These are phyloP conservation scores for Coranthus polyacanthus DNA, from an alignment of 2,797 vertebrate species.

Conservation along the genomic window DNA sequence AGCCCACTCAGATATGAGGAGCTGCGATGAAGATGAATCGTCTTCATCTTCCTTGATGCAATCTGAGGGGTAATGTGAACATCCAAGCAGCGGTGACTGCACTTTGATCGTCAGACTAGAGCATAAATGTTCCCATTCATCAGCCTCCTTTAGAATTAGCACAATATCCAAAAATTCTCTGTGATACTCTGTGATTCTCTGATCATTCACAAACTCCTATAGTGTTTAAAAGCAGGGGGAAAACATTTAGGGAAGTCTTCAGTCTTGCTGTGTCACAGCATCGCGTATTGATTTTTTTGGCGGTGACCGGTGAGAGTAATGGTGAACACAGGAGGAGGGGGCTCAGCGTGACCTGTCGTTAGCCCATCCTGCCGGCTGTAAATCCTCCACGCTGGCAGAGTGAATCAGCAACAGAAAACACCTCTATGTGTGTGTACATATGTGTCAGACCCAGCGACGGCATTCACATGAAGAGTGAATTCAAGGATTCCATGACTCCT, in stretches of 20 bases:
- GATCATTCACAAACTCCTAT: conserved; percentile 11
- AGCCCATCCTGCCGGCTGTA: conserved; percentile 26
- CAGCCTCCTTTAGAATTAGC: not conserved
- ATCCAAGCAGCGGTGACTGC: conserved; percentile 8
- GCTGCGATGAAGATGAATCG: conserved; percentile 62
- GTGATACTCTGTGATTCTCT: not conserved
- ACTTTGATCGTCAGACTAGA: conserved; percentile 17
- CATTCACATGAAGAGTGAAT: conserved; percentile 9
- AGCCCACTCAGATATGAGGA: conserved; percentile 28
- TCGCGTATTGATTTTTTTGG: conserved; percentile 30
- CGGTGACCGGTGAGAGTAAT: conserved; percentile 23
- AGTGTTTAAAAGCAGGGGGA: conserved; percentile 26
- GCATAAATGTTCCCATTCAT: conserved; percentile 27
- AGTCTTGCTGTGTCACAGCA: conserved; percentile 26
- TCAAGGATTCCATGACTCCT: conserved; percentile 3
- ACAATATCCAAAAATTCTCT: conserved; percentile 18
- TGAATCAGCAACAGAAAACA: conserved; percentile 15
- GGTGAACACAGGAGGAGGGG: conserved; percentile 35
- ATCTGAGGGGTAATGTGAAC: conserved; percentile 38
- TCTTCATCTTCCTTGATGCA: conserved; percentile 42
- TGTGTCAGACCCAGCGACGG: not conserved
- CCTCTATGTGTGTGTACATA: conserved; percentile 2
- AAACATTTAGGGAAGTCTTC: conserved; percentile 7
- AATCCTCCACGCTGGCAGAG: conserved; percentile 20
- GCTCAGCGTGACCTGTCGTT: conserved; percentile 31